A percentile compares a stretch with the other conserved stretches of the same genome.
Evolutionary conservation across 1,140 invertebrate genomes (phyloP).

Genomic region (Brachionus paranguensis): DNA sequence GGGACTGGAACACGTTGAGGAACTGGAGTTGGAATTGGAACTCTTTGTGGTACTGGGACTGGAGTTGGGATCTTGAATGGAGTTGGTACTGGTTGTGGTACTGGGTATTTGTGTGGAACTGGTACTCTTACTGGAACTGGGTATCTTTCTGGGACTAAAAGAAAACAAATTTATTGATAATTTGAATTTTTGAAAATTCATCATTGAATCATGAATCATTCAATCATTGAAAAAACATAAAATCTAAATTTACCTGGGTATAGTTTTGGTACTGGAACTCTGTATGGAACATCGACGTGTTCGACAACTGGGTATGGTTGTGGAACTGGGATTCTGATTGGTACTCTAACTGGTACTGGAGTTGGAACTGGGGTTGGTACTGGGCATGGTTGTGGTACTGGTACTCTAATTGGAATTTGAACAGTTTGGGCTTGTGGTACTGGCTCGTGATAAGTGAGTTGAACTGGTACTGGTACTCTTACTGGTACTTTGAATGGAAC

Average conservation of each 20-base stretch:
- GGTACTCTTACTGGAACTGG: not conserved
- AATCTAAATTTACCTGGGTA: not conserved
- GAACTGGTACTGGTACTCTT: not conserved
- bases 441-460: not conserved
- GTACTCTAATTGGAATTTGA: not conserved
- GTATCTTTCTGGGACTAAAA: not conserved
- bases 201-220: too few species aligned
- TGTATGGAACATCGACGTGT: not conserved
- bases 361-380: not conserved
- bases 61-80: not conserved
- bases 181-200: too few species aligned
- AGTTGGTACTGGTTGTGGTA: not conserved
- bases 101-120: not conserved
- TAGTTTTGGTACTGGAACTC: not conserved
- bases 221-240: not conserved
- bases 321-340: not conserved
- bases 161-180: too few species aligned
- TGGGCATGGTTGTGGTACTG: not conserved
- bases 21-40: too few species aligned
- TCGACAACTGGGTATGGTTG: not conserved
- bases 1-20: too few species aligned
- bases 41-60: too few species aligned
- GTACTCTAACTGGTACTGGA: not conserved
- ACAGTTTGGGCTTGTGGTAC: not conserved
- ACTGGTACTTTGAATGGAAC: not conserved